A percentile compares a stretch with the other conserved stretches of the same genome.
Conservation (phyloP, 2,888 invertebrate genomes). For the Theristus sp. region DNA sequence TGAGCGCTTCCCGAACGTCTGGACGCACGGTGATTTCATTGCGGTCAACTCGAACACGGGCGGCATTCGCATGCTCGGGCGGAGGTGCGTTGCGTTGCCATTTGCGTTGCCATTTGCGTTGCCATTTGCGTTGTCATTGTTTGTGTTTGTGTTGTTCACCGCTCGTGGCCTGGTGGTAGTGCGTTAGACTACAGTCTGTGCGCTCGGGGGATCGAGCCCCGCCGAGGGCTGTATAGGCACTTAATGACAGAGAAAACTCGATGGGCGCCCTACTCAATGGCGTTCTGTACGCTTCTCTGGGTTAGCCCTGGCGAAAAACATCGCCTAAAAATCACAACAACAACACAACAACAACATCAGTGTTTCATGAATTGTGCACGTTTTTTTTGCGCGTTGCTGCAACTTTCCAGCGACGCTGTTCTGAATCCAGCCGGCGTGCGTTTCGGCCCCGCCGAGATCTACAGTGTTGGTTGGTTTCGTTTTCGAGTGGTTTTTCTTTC, state of each 20-base stretch:
- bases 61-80: slow-evolving; percentile 42
- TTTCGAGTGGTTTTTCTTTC: background rate
- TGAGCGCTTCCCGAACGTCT: slow-evolving; percentile 31
- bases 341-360: too few relatives aligned
- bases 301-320: too few relatives aligned
- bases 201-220: too few relatives aligned
- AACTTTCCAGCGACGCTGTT: slow-evolving; percentile 37
- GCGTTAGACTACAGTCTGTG: too few relatives aligned
- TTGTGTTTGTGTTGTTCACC: too few relatives aligned
- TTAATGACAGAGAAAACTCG: too few relatives aligned
- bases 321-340: too few relatives aligned
- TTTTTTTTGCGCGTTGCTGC: background rate
- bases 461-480: slow-evolving; percentile 35
- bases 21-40: slow-evolving; percentile 42
- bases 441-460: slow-evolving; percentile 44
- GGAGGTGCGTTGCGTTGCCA: slow-evolving; percentile 24
- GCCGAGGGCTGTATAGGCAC: too few relatives aligned
- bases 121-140: background rate
- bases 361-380: background rate
- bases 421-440: slow-evolving; percentile 42
- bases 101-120: background rate
- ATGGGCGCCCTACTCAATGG: too few relatives aligned
- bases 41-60: slow-evolving; percentile 35
- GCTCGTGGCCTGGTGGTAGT: too few relatives aligned
- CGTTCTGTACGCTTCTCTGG: too few relatives aligned